Conservation (phyloP, 1,140 invertebrate genomes). For the Formica exsecta region DNA sequence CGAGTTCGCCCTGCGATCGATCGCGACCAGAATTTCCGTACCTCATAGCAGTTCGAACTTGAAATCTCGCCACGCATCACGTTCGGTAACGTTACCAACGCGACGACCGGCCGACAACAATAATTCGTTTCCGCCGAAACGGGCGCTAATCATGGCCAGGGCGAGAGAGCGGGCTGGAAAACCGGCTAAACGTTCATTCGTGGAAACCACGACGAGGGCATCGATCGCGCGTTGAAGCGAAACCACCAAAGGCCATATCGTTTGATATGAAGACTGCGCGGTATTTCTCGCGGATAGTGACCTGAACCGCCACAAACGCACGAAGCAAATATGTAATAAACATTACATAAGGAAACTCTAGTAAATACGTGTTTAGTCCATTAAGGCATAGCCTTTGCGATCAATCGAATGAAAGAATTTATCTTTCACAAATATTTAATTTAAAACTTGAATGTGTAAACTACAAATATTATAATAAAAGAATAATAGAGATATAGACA, state of each 20-base stretch:
- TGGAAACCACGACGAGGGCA: conserved; percentile 68
- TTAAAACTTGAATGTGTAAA: neutral
- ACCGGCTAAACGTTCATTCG: conserved; percentile 70
- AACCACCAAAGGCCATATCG: conserved; percentile 4
- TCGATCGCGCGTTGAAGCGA: conserved; percentile 69
- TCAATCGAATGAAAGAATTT: neutral
- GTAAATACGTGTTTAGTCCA: neutral
- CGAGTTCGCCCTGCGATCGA: conserved; percentile 62
- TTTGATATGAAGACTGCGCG: conserved; percentile 27
- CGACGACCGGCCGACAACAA: conserved; percentile 77
- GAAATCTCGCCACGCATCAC: conserved; percentile 51
- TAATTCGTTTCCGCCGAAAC: conserved; percentile 78
- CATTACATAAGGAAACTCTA: conserved; percentile 14
- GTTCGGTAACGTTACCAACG: conserved; percentile 78
- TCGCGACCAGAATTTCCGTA: conserved; percentile 56
- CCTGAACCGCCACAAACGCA: neutral
- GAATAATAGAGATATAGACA: neutral
- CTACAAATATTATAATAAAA: neutral
- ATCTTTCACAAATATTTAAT: neutral
- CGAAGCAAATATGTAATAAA: conserved; percentile 15
- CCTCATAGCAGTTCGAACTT: conserved; percentile 29
- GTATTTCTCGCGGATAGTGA: conserved; percentile 7
- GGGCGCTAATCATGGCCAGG: conserved; percentile 72
- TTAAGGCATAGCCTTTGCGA: neutral
- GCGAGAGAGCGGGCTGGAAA: conserved; percentile 61